Evolutionary conservation across 2,888 invertebrate genomes (phyloP).

Genomic region (Oxycera nigricornis): DNA sequence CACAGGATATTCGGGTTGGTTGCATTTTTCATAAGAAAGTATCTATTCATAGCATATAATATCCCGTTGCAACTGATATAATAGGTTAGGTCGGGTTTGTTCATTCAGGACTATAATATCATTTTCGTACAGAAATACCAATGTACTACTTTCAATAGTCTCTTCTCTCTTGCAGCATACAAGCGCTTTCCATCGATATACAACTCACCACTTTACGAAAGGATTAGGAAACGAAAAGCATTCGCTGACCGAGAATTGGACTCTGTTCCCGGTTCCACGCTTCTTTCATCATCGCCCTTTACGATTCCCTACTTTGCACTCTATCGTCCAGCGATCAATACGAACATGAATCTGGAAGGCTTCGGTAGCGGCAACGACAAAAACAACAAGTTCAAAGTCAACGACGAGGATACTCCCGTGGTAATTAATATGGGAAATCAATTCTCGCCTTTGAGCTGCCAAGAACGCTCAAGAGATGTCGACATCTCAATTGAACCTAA

Average conservation of each 20-base stretch:
- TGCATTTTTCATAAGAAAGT: too few species aligned
- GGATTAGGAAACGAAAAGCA: conserved; percentile 63
- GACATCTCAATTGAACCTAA: neutral
- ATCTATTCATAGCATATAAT: too few species aligned
- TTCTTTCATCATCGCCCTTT: conserved; percentile 48
- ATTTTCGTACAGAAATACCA: too few species aligned
- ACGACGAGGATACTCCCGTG: neutral
- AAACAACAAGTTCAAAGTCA: neutral
- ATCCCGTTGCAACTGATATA: too few species aligned
- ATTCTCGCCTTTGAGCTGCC: neutral
- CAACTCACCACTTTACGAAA: conserved; percentile 57
- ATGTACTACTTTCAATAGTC: too few species aligned
- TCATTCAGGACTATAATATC: too few species aligned
- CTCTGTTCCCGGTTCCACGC: conserved; percentile 56
- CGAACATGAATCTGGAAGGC: neutral
- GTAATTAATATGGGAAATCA: conserved; percentile 17
- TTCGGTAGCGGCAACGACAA: neutral
- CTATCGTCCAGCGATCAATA: neutral
- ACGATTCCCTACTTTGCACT: conserved; percentile 6
- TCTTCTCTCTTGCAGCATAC: conserved; percentile 46
- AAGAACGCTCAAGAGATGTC: neutral
- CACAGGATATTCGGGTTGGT: too few species aligned
- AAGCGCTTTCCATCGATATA: conserved; percentile 56
- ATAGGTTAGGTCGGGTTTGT: too few species aligned
- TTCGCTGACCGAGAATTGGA: conserved; percentile 64